A percentile compares a stretch with the other conserved stretches of the same genome.
Conservation (phyloP, 30 jellyfish, hydroid and myxozoan genomes). For the Phacellophora camtschatica region DNA sequence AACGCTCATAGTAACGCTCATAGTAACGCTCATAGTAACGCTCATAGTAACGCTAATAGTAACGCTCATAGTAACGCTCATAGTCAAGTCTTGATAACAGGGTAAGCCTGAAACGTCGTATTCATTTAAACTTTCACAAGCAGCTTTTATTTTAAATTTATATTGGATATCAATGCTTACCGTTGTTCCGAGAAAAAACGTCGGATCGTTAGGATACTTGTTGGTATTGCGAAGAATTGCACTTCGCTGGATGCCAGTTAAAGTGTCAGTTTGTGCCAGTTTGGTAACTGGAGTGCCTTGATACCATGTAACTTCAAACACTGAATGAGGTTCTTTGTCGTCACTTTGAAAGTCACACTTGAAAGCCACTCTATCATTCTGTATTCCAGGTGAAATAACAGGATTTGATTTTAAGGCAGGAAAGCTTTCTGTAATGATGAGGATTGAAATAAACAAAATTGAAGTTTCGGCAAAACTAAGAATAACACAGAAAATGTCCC, state of each 20-base stretch:
- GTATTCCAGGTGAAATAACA: slow-evolving; percentile 46
- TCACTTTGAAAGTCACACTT: slow-evolving; percentile 63
- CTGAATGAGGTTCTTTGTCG: slow-evolving; percentile 11
- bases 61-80: no score
- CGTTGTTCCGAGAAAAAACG: slow-evolving; percentile 42
- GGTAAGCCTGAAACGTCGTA: no score
- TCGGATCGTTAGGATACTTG: slow-evolving; percentile 31
- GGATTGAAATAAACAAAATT: no score
- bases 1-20: no score
- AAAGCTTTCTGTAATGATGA: slow-evolving; percentile 38
- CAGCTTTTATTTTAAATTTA: no score
- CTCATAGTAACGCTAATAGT: no score
- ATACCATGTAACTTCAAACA: slow-evolving; percentile 60
- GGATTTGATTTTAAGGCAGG: slow-evolving; percentile 62
- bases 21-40: no score
- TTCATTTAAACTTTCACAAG: no score
- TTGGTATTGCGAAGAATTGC: slow-evolving; percentile 44
- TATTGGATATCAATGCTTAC: no score
- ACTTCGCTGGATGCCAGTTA: slow-evolving; percentile 29
- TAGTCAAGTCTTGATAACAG: no score
- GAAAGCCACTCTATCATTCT: slow-evolving; percentile 52
- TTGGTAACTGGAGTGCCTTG: slow-evolving; percentile 43
- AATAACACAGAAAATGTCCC: no score
- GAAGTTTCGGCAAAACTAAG: neutral
- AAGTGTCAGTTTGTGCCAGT: neutral